Evolutionary conservation across 2,113 vertebrate genomes (phyloP).

Genomic region (Macroglossus sobrinus): DNA sequence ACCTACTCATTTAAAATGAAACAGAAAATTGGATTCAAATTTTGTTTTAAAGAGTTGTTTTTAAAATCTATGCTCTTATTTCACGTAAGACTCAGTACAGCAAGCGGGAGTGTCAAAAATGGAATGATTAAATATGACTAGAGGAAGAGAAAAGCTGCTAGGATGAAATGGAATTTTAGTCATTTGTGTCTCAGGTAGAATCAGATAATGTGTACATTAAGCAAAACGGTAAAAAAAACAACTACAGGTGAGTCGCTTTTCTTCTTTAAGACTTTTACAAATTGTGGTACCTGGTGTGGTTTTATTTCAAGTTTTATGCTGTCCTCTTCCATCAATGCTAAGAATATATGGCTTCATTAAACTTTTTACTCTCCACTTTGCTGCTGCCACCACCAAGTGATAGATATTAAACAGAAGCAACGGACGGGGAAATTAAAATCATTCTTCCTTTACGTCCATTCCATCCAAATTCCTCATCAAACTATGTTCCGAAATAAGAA

Average conservation of each 20-base stretch:
- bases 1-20: background rate
- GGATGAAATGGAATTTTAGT: constrained; percentile 34
- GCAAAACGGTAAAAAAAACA: background rate
- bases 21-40: background rate
- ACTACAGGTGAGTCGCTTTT: background rate
- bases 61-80: background rate
- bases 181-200: background rate
- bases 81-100: background rate
- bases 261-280: background rate
- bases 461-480: background rate
- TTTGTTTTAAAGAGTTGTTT: background rate
- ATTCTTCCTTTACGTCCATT: background rate
- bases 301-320: background rate
- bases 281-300: background rate
- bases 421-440: background rate
- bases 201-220: background rate
- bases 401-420: background rate
- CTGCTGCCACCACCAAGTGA: background rate
- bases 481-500: background rate
- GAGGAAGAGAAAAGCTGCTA: background rate
- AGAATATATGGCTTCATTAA: background rate
- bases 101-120: background rate
- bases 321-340: background rate
- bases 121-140: constrained; percentile 34
- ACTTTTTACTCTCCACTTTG: background rate